These are phyloP conservation scores for Megaceryle maxima DNA, from an alignment of 2,113 vertebrate genomes.

Conservation along the genomic window DNA sequence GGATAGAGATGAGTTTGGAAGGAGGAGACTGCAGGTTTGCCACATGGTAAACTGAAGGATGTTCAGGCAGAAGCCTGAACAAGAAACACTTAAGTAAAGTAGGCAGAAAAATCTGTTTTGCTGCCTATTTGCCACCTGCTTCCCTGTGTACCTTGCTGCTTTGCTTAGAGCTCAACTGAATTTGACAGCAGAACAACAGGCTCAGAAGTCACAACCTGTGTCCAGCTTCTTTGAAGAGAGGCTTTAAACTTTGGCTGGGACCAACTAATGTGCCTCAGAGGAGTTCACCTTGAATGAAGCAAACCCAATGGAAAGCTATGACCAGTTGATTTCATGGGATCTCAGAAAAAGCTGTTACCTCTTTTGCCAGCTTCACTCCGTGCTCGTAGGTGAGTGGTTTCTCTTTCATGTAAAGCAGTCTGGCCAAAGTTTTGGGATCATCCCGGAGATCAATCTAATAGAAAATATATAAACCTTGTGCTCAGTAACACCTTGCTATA, in stretches of 20 bases:
- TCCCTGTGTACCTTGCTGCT: neutral
- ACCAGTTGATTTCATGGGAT: fast-evolving
- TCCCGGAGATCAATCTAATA: conserved; percentile 87
- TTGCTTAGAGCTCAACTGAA: neutral
- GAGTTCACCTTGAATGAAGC: neutral
- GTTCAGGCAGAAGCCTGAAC: neutral
- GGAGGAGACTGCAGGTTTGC: neutral
- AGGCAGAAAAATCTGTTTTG: neutral
- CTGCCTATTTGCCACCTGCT: neutral
- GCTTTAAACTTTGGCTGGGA: neutral
- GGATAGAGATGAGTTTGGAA: neutral
- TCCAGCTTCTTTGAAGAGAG: neutral
- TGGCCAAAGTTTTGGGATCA: conserved; percentile 87
- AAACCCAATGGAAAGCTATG: neutral
- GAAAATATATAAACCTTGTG: neutral
- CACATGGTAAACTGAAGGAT: neutral
- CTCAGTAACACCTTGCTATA: neutral
- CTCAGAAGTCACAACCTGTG: neutral
- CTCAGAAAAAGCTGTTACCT: conserved; percentile 67
- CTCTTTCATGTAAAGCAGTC: conserved; percentile 90
- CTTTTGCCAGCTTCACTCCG: conserved; percentile 85
- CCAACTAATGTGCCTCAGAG: fast-evolving
- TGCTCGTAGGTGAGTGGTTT: conserved; percentile 89
- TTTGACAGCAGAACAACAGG: neutral
- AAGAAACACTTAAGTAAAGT: neutral